Percentiles rank a stretch among this genome's conserved stretches.
Conservation (phyloP, 2,797 vertebrate species). For the Acrocephalus scirpaceus region DNA sequence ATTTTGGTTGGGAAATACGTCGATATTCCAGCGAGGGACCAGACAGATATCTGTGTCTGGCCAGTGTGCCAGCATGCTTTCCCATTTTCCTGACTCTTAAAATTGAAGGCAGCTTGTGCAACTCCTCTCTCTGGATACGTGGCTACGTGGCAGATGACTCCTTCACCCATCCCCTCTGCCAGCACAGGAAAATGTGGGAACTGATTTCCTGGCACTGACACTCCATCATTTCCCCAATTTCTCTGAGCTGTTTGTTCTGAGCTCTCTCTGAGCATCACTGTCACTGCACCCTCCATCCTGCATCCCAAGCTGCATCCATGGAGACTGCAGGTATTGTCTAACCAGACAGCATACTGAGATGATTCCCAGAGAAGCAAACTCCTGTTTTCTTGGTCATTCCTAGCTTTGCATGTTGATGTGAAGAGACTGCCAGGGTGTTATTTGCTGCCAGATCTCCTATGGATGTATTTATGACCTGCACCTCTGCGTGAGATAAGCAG, state of each 20-base stretch:
- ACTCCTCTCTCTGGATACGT: accelerated
- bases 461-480: background rate
- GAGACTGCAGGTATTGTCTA: background rate
- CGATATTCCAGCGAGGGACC: accelerated
- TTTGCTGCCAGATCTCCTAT: background rate
- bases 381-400: background rate
- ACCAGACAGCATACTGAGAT: background rate
- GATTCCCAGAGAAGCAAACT: background rate
- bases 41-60: background rate
- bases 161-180: background rate
- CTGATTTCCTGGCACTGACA: background rate
- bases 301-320: background rate
- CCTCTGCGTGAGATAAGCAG: background rate
- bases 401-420: background rate
- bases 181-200: background rate
- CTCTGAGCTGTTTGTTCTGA: background rate
- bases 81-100: background rate
- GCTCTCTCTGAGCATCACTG: background rate
- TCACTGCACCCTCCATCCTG: accelerated
- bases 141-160: background rate
- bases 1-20: background rate
- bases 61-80: background rate
- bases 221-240: background rate
- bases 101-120: background rate
- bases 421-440: background rate